phyloP scores from a whole-genome alignment of 2,113 vertebrate genomes.

The Dromaius novaehollandiae region DNA sequence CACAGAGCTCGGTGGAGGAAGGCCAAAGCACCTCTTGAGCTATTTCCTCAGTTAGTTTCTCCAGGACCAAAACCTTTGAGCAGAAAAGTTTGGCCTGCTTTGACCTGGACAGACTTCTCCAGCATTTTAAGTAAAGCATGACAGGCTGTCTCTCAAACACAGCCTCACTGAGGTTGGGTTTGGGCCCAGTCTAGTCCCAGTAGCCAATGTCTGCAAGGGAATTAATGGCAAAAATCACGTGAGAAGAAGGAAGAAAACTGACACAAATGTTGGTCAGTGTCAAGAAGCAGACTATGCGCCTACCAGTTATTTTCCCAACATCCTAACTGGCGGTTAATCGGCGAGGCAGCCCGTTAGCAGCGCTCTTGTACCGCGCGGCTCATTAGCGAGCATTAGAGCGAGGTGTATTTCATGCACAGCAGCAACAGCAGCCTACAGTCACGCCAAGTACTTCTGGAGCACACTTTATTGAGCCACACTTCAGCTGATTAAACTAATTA shows the following conservation, averaged over 20 bases:
- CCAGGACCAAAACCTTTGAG: conserved; percentile 85
- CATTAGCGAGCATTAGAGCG: neutral
- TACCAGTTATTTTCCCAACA: neutral
- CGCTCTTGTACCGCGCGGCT: neutral
- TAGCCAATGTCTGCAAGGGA: conserved; percentile 79
- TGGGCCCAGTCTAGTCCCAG: conserved; percentile 82
- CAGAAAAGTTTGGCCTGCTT: conserved; percentile 86
- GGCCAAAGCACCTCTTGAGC: conserved; percentile 82
- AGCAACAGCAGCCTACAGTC: neutral
- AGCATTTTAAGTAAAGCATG: conserved; percentile 82
- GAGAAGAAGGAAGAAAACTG: neutral
- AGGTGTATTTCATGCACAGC: neutral
- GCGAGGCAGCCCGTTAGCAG: neutral
- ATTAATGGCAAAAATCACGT: neutral
- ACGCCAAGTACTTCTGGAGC: fast-evolving
- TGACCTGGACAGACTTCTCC: conserved; percentile 83
- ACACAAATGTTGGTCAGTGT: neutral
- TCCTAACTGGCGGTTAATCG: neutral
- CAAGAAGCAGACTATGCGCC: neutral
- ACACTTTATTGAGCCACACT: neutral
- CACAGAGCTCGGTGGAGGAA: conserved; percentile 84
- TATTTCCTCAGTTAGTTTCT: conserved; percentile 81
- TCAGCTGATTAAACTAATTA: neutral
- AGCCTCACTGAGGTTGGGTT: conserved; percentile 74
- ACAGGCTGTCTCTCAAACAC: conserved; percentile 79